These are phyloP conservation scores for Microcebus murinus DNA, from an alignment of 2,113 vertebrate genomes.

Conservation along the genomic window DNA sequence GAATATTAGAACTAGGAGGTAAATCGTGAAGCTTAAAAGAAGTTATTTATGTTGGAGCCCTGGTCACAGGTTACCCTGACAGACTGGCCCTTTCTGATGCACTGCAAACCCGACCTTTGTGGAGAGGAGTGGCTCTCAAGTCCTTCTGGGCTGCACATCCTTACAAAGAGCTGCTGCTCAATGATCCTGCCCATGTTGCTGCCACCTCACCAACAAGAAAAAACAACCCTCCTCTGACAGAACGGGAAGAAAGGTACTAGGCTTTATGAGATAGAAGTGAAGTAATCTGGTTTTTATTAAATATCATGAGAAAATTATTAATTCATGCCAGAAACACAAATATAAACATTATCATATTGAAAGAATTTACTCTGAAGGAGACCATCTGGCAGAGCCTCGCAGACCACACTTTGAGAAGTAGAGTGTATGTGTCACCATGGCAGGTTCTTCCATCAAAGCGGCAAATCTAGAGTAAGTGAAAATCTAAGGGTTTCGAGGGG, in stretches of 20 bases:
- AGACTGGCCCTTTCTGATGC: neutral
- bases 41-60: neutral
- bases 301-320: constrained; percentile 59
- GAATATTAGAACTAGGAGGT: neutral
- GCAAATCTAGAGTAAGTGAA: neutral
- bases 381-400: constrained; percentile 53
- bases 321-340: constrained; percentile 67
- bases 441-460: neutral
- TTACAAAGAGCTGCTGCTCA: neutral
- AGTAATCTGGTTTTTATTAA: constrained; percentile 62
- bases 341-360: constrained; percentile 59
- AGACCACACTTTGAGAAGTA: constrained; percentile 46
- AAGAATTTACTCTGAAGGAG: constrained; percentile 49
- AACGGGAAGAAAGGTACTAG: neutral
- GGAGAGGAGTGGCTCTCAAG: neutral
- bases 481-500: neutral
- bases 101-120: neutral
- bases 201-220: neutral
- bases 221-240: neutral
- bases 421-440: neutral
- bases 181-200: rapidly evolving
- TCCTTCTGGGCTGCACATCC: neutral
- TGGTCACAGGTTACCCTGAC: neutral
- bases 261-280: constrained; percentile 18
- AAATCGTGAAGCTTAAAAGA: neutral